Evolutionary conservation across 2,888 invertebrate genomes (phyloP).

Genomic region (Adelognathus sp.): DNA sequence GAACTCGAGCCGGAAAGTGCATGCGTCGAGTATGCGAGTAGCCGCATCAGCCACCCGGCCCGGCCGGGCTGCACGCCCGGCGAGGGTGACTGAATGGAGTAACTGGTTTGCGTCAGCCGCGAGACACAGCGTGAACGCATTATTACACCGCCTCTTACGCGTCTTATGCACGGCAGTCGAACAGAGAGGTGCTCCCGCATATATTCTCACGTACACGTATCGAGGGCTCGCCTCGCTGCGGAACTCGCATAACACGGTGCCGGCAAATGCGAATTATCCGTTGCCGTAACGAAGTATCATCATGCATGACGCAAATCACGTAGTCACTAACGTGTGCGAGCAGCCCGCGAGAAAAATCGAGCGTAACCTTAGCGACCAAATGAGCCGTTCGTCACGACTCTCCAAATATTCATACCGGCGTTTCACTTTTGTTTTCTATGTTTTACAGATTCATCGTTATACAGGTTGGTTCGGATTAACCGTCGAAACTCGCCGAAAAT

Average conservation of each 20-base stretch:
- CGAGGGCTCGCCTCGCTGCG: neutral
- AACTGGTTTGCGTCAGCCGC: conserved; percentile 66
- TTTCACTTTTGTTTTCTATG: neutral
- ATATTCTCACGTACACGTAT: neutral
- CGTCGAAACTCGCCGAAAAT: too few relatives aligned
- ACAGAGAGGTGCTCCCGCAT: neutral
- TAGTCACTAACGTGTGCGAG: conserved; percentile 17
- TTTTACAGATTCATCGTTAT: too few relatives aligned
- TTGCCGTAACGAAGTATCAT: neutral
- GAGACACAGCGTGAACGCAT: conserved; percentile 31
- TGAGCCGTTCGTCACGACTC: conserved; percentile 16
- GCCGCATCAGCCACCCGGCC: conserved; percentile 16
- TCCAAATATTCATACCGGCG: conserved; percentile 16
- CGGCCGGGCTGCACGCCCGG: conserved; percentile 35
- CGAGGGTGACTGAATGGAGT: conserved; percentile 62
- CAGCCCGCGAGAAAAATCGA: neutral
- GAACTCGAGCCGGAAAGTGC: conserved; percentile 24
- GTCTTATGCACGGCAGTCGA: conserved; percentile 1
- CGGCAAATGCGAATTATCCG: conserved; percentile 12
- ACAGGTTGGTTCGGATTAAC: too few relatives aligned
- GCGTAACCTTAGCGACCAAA: conserved; percentile 19
- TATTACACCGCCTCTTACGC: conserved; percentile 40
- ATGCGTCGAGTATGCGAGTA: conserved; percentile 4
- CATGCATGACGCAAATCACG: conserved; percentile 57
- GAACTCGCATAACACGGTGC: neutral